Evolutionary conservation across 2,888 invertebrate genomes (phyloP).

Genomic region (Ophion costatus): DNA sequence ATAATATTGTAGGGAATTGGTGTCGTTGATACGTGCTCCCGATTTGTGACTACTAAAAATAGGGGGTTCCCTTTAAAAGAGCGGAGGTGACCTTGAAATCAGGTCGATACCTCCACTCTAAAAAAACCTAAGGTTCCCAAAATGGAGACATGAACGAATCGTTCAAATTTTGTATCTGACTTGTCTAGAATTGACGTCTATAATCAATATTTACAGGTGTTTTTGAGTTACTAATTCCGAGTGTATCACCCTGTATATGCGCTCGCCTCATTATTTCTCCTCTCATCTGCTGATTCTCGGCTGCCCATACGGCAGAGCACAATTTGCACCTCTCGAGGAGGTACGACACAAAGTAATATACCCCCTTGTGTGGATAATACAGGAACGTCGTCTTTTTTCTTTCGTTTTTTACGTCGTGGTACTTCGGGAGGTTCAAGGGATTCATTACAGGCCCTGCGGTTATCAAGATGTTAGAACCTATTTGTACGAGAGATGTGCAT

Average conservation of each 20-base stretch:
- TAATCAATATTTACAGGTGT: too few species aligned
- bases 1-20: too few species aligned
- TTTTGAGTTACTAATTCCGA: too few species aligned
- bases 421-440: constrained; percentile 7
- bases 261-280: constrained; percentile 1
- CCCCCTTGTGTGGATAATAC: constrained; percentile 43
- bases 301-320: constrained; percentile 41
- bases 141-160: too few species aligned
- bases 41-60: too few species aligned
- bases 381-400: constrained; percentile 22
- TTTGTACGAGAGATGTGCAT: neutral
- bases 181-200: too few species aligned
- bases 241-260: neutral
- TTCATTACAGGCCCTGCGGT: constrained; percentile 6
- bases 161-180: too few species aligned
- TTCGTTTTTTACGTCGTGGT: neutral
- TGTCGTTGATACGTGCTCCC: too few species aligned
- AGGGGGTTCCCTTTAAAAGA: too few species aligned
- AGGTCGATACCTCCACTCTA: too few species aligned
- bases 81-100: too few species aligned
- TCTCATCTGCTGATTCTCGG: constrained; percentile 44
- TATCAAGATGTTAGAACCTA: constrained; percentile 37
- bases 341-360: constrained; percentile 34
- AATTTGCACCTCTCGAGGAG: constrained; percentile 58
- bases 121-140: too few species aligned